A percentile compares a stretch with the other conserved stretches of the same genome.
Conservation (phyloP, 2,113 vertebrate species). For the Aythya baeri region DNA sequence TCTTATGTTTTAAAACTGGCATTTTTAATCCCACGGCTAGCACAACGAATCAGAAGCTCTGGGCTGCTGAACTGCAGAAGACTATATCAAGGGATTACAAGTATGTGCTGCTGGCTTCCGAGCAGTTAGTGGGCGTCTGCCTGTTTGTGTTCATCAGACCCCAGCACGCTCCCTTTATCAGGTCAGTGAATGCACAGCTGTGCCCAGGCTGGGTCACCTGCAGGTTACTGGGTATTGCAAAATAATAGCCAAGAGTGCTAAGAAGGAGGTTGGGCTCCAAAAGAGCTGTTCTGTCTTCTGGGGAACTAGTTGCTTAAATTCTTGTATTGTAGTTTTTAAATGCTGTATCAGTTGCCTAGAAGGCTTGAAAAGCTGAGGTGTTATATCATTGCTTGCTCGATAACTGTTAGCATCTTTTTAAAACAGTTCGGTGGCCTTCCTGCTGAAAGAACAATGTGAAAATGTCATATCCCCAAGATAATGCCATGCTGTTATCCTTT, state of each 20-base stretch:
- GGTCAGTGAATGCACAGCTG: constrained; percentile 76
- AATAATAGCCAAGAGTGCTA: neutral
- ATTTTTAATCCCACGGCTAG: constrained; percentile 73
- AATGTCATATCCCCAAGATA: neutral
- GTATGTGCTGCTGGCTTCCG: constrained; percentile 95
- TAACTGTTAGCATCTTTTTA: neutral
- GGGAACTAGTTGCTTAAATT: neutral
- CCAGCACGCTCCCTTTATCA: constrained; percentile 95
- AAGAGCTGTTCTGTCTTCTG: neutral
- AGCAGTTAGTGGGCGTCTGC: constrained; percentile 97
- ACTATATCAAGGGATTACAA: constrained; percentile 94
- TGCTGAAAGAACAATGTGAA: neutral
- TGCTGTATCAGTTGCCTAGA: neutral
- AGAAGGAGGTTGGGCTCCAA: neutral
- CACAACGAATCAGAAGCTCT: constrained; percentile 98
- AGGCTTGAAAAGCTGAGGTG: neutral
- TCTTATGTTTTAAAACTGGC: neutral
- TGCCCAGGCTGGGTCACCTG: neutral
- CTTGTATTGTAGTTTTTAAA: neutral
- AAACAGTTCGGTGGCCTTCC: neutral
- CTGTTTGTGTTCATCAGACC: constrained; percentile 97
- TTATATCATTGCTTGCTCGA: neutral
- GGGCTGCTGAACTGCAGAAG: constrained; percentile 97
- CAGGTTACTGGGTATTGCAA: neutral
- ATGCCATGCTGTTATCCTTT: neutral